phyloP scores from a whole-genome alignment of 2,797 vertebrate species.

The Melanotaenia parkinsoni region DNA sequence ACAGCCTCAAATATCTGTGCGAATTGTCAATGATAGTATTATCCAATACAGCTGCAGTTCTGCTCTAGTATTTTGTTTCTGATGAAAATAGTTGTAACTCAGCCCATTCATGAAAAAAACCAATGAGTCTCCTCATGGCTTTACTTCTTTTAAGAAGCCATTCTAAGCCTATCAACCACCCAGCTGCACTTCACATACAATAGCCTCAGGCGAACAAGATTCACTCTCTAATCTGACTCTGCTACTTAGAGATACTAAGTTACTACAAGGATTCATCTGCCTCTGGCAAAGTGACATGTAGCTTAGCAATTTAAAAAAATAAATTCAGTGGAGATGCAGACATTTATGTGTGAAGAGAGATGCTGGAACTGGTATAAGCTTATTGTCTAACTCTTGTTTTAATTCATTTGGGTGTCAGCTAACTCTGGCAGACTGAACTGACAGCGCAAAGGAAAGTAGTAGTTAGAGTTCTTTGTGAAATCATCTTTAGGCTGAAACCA shows the following conservation, averaged over 20 bases:
- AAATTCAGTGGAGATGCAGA: slow-evolving; percentile 40
- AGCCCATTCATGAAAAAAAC: slow-evolving; percentile 38
- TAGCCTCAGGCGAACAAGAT: slow-evolving; percentile 56
- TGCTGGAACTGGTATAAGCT: slow-evolving; percentile 25
- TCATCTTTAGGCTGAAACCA: slow-evolving; percentile 41
- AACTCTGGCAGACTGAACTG: slow-evolving; percentile 39
- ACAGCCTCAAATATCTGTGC: slow-evolving; percentile 3
- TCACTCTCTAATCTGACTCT: slow-evolving; percentile 44
- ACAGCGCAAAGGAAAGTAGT: slow-evolving; percentile 11
- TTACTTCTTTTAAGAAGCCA: slow-evolving; percentile 49
- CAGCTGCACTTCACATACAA: slow-evolving; percentile 56
- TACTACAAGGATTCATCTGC: slow-evolving; percentile 41
- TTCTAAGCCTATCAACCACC: slow-evolving; percentile 68
- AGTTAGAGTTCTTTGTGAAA: slow-evolving; percentile 36
- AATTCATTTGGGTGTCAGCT: slow-evolving; percentile 41
- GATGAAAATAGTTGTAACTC: slow-evolving; percentile 38
- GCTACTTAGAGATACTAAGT: slow-evolving; percentile 58
- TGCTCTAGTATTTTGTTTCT: slow-evolving; percentile 19
- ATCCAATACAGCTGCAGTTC: slow-evolving; percentile 20
- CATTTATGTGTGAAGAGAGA: slow-evolving; percentile 28
- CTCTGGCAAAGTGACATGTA: slow-evolving; percentile 46
- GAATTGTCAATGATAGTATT: not conserved
- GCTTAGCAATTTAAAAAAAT: slow-evolving; percentile 57
- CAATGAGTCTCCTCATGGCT: slow-evolving; percentile 39
- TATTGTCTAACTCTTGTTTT: slow-evolving; percentile 45